Evolutionary conservation across 2,888 invertebrate genomes (phyloP), one percentile per base, ranked within the genome.

Genomic region (Hydraecia micacea): DNA sequence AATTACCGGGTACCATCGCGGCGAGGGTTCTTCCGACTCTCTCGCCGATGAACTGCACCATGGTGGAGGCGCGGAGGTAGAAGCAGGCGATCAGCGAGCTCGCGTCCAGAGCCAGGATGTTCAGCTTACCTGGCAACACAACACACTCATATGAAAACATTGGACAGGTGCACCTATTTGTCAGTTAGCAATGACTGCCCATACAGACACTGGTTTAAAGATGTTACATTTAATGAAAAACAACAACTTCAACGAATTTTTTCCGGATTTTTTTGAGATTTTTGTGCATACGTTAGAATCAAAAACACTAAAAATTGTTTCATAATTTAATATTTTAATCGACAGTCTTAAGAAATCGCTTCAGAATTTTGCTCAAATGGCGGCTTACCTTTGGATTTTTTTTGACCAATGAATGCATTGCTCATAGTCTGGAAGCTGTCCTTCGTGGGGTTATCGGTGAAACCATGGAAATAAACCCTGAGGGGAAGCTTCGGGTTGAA

Each of bases 41-140:
- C 77, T 93, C 89, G 0, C 97, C 97, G 62, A 97, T 96, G 89
- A 95, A 95, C 2, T 89, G 89, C n/a, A 97, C 95, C 89, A 94
- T 93, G 2, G 94, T 95, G 70, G 93, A 90, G 76, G 97, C 92
- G 42, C 95, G 95, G 7, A 96, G 90, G 88, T 97, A 97, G 84
- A 96, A 85, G 91, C 90, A 95, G 8, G 84, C 85, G 88, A 97
- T 94, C n/a, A 95, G 90, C 0, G 95, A 91, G 88, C 96, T 96
- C 66, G 94, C 93, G 89, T 97, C 97, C 88, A 97, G 90, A 0
- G 96, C 97, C 62, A 97, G 75, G 66, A 96, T 91, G 83, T 94
- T 94, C 83, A 86, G 87, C 36, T 92, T 82, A 0, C 93, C 96
- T 95, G 92, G 0, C 25, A 67, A 58, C 36, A 69, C 2, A 46